phyloP scores from a whole-genome alignment of 2,888 invertebrate genomes.

The Eilema sororculum region DNA sequence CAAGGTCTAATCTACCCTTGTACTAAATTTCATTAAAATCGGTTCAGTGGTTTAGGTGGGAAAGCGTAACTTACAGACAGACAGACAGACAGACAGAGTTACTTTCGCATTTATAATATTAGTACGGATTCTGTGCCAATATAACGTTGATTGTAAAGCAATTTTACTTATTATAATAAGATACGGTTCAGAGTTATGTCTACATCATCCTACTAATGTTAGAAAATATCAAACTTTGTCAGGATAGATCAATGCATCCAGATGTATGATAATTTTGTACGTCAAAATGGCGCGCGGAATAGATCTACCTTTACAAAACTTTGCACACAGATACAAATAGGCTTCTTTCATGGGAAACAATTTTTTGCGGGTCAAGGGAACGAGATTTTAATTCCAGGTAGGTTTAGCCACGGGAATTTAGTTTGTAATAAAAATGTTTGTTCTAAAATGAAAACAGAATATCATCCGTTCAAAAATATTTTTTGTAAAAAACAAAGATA shows the following conservation, averaged over 20 bases:
- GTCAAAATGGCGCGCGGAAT: no score
- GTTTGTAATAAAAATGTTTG: background rate
- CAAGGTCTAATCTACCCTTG: no score
- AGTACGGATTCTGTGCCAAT: no score
- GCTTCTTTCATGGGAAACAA: background rate
- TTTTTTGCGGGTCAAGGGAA: background rate
- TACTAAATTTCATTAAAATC: no score
- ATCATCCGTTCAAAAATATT: background rate
- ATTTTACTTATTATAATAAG: background rate
- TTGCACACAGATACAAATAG: background rate
- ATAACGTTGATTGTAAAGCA: background rate
- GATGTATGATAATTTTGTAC: no score
- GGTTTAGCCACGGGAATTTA: background rate
- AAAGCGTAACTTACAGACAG: no score
- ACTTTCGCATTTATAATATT: no score
- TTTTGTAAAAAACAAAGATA: background rate
- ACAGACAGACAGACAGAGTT: no score
- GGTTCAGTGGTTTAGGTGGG: no score
- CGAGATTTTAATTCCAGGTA: background rate
- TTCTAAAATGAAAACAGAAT: background rate
- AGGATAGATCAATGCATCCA: background rate
- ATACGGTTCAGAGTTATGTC: background rate
- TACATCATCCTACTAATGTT: background rate
- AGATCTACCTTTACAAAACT: background rate
- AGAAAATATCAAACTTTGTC: background rate